Percentiles rank a stretch among this genome's conserved stretches.
These are phyloP conservation scores for Premnoplex brunnescens DNA, from an alignment of 2,797 vertebrate species.

Conservation along the genomic window DNA sequence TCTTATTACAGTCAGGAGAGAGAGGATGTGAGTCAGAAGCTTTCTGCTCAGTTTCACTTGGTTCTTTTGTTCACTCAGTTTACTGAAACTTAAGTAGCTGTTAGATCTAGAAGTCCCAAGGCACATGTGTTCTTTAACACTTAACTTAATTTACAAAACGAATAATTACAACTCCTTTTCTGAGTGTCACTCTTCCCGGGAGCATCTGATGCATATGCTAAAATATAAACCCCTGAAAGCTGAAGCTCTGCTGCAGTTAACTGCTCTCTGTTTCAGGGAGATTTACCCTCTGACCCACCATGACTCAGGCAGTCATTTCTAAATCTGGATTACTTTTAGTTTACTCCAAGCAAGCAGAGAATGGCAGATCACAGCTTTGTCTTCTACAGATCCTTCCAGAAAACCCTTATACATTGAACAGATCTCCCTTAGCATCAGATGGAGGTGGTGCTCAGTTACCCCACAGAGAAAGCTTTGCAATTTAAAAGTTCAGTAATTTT, in stretches of 20 bases:
- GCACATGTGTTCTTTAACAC: constrained; percentile 15
- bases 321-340: neutral
- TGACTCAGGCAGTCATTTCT: neutral
- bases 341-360: neutral
- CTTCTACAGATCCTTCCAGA: neutral
- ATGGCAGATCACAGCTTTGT: neutral
- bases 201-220: constrained; percentile 30
- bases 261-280: neutral
- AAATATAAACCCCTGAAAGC: neutral
- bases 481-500: neutral
- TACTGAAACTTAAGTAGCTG: constrained; percentile 65
- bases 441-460: neutral
- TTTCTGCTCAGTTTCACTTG: constrained; percentile 1
- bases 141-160: constrained; percentile 68
- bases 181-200: constrained; percentile 34
- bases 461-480: neutral
- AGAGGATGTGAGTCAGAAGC: constrained; percentile 47
- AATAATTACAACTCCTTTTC: constrained; percentile 46
- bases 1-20: constrained; percentile 16
- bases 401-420: neutral
- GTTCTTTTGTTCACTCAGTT: constrained; percentile 49
- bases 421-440: neutral
- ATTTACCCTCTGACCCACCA: neutral
- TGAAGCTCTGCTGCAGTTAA: neutral
- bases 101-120: constrained; percentile 50